A percentile compares a stretch with the other conserved stretches of the same genome.
Evolutionary conservation across 2,797 vertebrate species (phyloP).

Genomic region (Emys orbicularis): DNA sequence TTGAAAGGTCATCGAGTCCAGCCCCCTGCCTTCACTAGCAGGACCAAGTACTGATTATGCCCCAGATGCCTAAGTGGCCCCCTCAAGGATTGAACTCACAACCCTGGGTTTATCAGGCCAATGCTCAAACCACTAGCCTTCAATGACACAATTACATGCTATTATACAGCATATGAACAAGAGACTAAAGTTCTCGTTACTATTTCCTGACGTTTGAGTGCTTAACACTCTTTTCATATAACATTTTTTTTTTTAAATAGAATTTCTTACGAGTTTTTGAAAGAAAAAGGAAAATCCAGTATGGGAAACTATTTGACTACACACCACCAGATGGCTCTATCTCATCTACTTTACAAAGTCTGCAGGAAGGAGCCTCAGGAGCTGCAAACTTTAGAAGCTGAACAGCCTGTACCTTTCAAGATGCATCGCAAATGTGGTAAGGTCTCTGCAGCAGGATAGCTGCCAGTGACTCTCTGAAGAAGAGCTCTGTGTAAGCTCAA

Average conservation of each 20-base stretch:
- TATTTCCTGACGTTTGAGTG: background rate
- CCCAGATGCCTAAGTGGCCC: too few species aligned
- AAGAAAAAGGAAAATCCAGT: constrained; percentile 4
- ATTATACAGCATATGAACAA: constrained; percentile 30
- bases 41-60: too few species aligned
- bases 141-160: background rate
- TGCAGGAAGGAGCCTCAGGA: background rate
- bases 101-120: too few species aligned
- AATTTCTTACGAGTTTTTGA: background rate
- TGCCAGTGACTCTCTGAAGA: background rate
- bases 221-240: background rate
- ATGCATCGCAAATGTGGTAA: background rate
- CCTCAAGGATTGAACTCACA: too few species aligned
- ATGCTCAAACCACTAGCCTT: background rate
- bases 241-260: background rate
- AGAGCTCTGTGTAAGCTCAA: background rate
- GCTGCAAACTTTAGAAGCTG: background rate
- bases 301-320: background rate
- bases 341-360: background rate
- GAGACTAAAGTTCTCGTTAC: background rate
- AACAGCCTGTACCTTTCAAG: background rate
- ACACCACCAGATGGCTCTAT: background rate
- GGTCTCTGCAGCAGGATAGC: background rate
- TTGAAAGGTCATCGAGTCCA: too few species aligned
- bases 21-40: too few species aligned